Evolutionary conservation across 2,113 vertebrate genomes (phyloP).

Genomic region (Todiramphus saurophagus): DNA sequence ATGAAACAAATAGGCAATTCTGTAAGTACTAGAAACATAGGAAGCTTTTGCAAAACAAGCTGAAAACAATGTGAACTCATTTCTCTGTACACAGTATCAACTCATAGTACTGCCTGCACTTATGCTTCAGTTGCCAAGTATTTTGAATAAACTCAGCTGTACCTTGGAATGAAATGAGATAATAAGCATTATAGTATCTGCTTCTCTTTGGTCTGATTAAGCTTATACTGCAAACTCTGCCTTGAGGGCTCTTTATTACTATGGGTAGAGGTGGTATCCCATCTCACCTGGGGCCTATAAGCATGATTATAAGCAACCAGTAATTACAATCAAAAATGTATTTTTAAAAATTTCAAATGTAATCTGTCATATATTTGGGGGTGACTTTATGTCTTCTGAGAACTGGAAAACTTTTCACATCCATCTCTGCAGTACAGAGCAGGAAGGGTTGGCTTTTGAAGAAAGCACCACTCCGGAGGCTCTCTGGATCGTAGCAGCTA

Average conservation of each 20-base stretch:
- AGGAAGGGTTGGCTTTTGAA: neutral
- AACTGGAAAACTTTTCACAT: neutral
- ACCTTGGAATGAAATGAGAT: neutral
- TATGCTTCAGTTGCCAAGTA: neutral
- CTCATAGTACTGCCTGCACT: neutral
- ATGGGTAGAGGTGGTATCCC: neutral
- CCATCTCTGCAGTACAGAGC: accelerated
- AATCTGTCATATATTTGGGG: neutral
- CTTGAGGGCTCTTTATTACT: neutral
- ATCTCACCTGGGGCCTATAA: neutral
- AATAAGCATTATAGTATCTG: neutral
- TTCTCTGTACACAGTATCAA: neutral
- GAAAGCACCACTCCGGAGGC: neutral
- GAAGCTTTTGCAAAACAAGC: neutral
- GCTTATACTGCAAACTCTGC: neutral
- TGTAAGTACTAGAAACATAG: neutral
- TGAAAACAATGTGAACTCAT: neutral
- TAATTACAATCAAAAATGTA: neutral
- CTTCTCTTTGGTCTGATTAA: neutral
- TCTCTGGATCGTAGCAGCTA: neutral
- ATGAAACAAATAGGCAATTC: neutral
- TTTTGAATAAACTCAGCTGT: neutral
- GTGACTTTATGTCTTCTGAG: neutral
- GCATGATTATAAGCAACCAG: neutral
- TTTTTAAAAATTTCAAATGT: neutral